phyloP scores from a whole-genome alignment of 2,888 invertebrate genomes.

The Argyra leucocephala region DNA sequence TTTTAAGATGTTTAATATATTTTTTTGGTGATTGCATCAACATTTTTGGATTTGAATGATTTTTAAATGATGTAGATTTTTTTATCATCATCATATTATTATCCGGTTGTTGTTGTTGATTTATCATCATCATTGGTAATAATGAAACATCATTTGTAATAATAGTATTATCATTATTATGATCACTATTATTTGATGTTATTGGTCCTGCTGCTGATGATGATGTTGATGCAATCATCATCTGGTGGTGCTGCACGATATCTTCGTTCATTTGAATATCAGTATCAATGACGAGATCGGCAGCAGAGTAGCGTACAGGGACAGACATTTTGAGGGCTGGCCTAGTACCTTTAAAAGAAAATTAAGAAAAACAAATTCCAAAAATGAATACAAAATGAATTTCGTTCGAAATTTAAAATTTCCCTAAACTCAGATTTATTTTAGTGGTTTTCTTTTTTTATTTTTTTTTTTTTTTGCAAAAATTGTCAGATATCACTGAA shows the following conservation, averaged over 20 bases:
- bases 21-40: constrained; percentile 23
- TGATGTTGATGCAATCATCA: constrained; percentile 29
- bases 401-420: background rate
- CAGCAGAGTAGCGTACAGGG: constrained; percentile 46
- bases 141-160: background rate
- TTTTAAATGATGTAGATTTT: constrained; percentile 26
- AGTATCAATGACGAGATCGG: constrained; percentile 42
- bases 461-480: background rate
- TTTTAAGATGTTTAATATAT: constrained; percentile 8
- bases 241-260: constrained; percentile 38
- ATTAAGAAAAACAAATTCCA: background rate
- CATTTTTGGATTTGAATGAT: constrained; percentile 32
- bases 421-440: background rate
- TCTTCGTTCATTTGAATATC: constrained; percentile 40
- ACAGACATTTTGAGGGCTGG: constrained; percentile 46
- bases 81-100: constrained; percentile 20
- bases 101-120: constrained; percentile 19
- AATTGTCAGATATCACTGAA: background rate
- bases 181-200: constrained; percentile 24
- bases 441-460: background rate
- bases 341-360: constrained; percentile 40
- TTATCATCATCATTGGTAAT: background rate
- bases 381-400: background rate
- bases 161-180: constrained; percentile 2
- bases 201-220: constrained; percentile 18